Evolutionary conservation across 2,113 vertebrate genomes (phyloP).

Genomic region (Phyllostomus hastatus): DNA sequence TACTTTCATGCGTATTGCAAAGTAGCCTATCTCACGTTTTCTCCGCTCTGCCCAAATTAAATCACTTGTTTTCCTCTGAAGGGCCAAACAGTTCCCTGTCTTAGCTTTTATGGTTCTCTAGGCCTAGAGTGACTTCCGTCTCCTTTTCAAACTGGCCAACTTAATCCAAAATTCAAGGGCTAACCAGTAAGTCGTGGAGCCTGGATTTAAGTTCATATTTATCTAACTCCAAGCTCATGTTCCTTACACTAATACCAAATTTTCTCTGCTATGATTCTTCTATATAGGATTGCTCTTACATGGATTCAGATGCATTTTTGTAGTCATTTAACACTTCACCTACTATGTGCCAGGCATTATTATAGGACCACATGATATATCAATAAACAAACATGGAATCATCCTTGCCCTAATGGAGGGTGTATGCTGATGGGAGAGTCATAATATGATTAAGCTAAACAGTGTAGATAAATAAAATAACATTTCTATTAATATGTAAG

Average conservation of each 20-base stretch:
- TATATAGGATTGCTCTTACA: neutral
- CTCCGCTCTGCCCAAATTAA: neutral
- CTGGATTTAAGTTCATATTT: neutral
- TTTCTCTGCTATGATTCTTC: neutral
- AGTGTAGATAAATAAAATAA: neutral
- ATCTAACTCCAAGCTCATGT: neutral
- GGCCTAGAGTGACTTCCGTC: neutral
- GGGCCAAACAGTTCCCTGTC: neutral
- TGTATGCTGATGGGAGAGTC: neutral
- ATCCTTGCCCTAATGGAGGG: neutral
- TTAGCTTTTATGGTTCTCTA: neutral
- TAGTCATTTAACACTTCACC: neutral
- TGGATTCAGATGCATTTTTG: neutral
- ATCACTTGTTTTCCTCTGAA: neutral
- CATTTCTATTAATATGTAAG: neutral
- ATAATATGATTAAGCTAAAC: neutral
- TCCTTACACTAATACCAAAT: neutral
- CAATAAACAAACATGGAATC: neutral
- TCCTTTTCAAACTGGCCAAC: neutral
- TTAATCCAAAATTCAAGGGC: neutral
- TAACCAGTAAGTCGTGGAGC: neutral
- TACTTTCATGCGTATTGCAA: neutral
- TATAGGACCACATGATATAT: neutral
- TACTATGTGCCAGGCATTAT: neutral
- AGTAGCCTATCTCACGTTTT: slow-evolving; percentile 21